Evolutionary conservation across 1,140 invertebrate genomes (phyloP), one percentile per base, ranked within the genome.

Genomic region (Solen grandis): DNA sequence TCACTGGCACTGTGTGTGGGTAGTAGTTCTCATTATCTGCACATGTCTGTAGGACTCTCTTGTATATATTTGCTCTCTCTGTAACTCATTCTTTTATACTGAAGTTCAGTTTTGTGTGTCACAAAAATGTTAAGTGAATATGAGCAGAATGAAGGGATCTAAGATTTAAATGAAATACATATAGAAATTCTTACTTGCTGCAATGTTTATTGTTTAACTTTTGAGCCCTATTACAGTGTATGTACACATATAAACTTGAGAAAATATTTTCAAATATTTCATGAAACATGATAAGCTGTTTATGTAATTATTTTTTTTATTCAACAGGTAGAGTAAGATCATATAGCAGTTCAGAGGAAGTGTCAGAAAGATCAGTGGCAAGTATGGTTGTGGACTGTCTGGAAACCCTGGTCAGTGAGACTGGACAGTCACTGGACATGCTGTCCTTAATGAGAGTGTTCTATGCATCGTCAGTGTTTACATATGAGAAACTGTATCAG

Each of bases 401-500:
- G 19, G 3, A 16, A 25, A 22, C 25, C 2, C 25, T 5, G 35
- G 16, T 13, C 5, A 2, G 16, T 31, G 66, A 33, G n/a, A 50
- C 46, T n/a, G 46, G n/a, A n/a, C n/a, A n/a, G n/a, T n/a, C n/a
- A n/a, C n/a, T n/a, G n/a, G 31, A 25, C 46, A 1, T 16, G 10
- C 2, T 38, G 14, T 33, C 57, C 52, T 36, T 62, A 16, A 19
- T 65, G 36, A 65, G 74, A 55, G 57, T 76, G 36, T 76, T 76
- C n/a, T 76, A 76, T 57, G 36, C 19, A 19, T 60, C 62, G n/a
- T 22, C 57, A 38, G n/a, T 66, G 19, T 76, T 76, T 46, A 57
- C 35, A 3, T 76, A 27, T 66, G 46, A 55, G 25, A 35, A 65
- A 1, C 31, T 76, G 41, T 22, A 36, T 36, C 8, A 54, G 38